These are phyloP conservation scores for Agrotis exclamationis DNA, from an alignment of 2,888 invertebrate species.

Conservation along the genomic window DNA sequence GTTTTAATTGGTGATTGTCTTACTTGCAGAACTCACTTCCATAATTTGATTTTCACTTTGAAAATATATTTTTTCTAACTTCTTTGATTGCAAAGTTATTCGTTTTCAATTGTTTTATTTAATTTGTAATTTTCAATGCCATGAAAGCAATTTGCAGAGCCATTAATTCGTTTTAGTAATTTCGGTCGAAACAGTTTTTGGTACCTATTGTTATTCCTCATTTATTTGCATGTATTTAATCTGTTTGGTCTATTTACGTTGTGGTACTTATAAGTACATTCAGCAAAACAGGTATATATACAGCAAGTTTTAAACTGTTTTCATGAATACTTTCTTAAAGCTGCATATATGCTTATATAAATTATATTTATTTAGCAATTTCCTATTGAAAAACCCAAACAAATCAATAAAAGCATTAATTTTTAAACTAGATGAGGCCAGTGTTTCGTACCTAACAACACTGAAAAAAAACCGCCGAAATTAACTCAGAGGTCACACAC, in stretches of 20 bases:
- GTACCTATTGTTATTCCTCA: constrained; percentile 8
- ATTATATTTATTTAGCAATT: too few species aligned
- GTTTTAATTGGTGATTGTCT: constrained; percentile 57
- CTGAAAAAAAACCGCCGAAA: too few species aligned
- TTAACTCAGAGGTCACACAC: too few species aligned
- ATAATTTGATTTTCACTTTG: constrained; percentile 41
- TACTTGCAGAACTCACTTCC: constrained; percentile 43
- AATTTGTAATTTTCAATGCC: constrained; percentile 13
- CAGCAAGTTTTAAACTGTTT: too few species aligned
- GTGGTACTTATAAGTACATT: not conserved
- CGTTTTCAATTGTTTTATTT: constrained; percentile 29
- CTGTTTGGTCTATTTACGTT: constrained; percentile 11
- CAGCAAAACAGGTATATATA: too few species aligned
- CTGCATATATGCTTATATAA: too few species aligned
- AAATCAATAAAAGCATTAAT: too few species aligned
- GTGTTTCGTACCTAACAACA: too few species aligned
- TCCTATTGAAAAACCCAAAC: too few species aligned
- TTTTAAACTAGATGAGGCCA: too few species aligned
- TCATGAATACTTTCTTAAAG: too few species aligned
- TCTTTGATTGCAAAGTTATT: constrained; percentile 31
- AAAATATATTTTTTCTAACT: constrained; percentile 39
- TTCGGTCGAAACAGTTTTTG: constrained; percentile 18
- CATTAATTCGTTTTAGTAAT: constrained; percentile 3
- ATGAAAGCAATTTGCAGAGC: constrained; percentile 7
- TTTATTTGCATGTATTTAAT: constrained; percentile 16